Conservation (phyloP, 53 echinoderm and acorn worm genomes). For the Echinarachnius parma region DNA sequence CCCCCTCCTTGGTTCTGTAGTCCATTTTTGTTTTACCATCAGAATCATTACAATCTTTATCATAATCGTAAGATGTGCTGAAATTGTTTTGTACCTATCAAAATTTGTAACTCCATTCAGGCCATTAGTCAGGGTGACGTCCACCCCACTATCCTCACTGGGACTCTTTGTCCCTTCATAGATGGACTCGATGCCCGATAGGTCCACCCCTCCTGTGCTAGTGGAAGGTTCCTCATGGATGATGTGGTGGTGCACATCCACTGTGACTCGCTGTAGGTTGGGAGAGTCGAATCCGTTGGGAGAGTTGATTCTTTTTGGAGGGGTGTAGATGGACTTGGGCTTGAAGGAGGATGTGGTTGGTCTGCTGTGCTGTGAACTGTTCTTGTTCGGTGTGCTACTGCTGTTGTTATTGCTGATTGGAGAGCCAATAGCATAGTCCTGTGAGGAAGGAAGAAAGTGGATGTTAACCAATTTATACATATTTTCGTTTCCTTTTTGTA, state of each 20-base stretch:
- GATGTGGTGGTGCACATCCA: slow-evolving; percentile 76
- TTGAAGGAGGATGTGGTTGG: slow-evolving; percentile 38
- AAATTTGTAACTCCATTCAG: not conserved
- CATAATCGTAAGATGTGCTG: no score
- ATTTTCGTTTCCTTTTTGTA: no score
- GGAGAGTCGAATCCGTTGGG: slow-evolving; percentile 52
- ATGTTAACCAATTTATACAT: no score
- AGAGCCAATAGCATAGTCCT: slow-evolving; percentile 43
- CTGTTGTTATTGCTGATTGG: slow-evolving; percentile 29
- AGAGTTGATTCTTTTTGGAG: no score
- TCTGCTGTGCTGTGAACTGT: slow-evolving; percentile 12
- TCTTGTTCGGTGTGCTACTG: slow-evolving; percentile 27
- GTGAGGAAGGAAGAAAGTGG: no score
- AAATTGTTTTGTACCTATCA: no score
- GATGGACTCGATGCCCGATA: slow-evolving; percentile 42
- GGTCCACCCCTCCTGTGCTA: slow-evolving; percentile 42
- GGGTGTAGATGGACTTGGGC: slow-evolving; percentile 21
- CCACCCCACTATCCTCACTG: slow-evolving; percentile 94
- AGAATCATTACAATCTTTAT: no score
- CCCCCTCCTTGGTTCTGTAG: no score
- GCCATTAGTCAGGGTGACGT: slow-evolving; percentile 53
- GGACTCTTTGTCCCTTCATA: slow-evolving; percentile 79
- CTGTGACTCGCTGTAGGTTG: slow-evolving; percentile 73
- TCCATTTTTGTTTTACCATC: no score
- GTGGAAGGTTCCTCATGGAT: slow-evolving; percentile 50